Evolutionary conservation across 1,140 invertebrate genomes (phyloP), one percentile per base, ranked within the genome.

Genomic region (Dryas iulia): DNA sequence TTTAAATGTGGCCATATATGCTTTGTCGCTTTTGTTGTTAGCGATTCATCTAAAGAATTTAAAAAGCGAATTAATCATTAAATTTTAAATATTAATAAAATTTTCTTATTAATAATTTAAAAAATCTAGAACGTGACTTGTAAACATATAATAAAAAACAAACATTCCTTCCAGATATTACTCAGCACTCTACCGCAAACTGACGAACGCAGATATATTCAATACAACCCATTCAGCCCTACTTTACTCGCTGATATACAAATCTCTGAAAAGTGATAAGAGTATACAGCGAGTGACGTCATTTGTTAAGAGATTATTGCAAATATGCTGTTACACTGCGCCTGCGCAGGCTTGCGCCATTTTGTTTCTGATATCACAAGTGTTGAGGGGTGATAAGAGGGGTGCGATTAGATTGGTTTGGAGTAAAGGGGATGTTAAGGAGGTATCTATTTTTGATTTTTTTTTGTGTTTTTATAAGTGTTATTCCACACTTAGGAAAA

Each of bases 251-350:
- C 93, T 99, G 24, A 87, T 99, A 2, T 98, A 95, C 85, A 96
- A 97, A 80, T 95, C 97, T 12, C 90, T 99, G 66, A 95, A 95
- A 73, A 94, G 94, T 63, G 98, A 99, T 92, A 89, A 86, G 14
- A 94, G 96, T 69, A 83, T 94, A 1, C 85, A 93, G 12, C 89
- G 98, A 64, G 93, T 97, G 0, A 94, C 95, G 84, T 96, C 97
- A 7, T 98, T 99, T 87, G 91, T 98, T 1, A 99, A 99, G 92
- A 91, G 98, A 65, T 88, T 99, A 33, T 92, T 99, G 33, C 98
- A 99, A 92, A 91, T 97, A 72, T 92, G 92, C 56, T 76, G 83
- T 21, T 91, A 93, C 60, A 93, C 91, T 82, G 80, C 92, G 12
- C 93, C 94, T 58, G 93, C 94, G 52, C 93, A 97, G 85, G 91